phyloP scores from a whole-genome alignment of 2,888 invertebrate genomes.

The Pachydiplax longipennis region DNA sequence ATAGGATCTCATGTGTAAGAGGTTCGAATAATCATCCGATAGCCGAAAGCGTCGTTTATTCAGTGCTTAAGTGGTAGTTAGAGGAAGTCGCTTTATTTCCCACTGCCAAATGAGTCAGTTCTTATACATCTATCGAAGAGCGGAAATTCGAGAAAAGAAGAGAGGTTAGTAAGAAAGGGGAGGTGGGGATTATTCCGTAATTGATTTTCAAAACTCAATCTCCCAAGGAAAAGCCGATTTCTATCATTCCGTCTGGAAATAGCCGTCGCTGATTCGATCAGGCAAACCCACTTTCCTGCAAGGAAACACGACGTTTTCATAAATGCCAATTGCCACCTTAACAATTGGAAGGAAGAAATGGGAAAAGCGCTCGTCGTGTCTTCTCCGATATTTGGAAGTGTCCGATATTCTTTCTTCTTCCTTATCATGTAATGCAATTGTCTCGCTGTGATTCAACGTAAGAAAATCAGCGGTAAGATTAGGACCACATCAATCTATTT shows the following conservation, averaged over 20 bases:
- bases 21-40: no score
- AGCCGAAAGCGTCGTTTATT: no score
- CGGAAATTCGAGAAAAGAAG: neutral
- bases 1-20: no score
- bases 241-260: neutral
- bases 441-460: no score
- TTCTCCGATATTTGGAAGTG: no score
- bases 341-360: neutral
- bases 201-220: neutral
- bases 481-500: no score
- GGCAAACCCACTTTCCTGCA: neutral
- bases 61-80: no score
- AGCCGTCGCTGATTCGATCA: neutral
- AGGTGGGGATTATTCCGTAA: neutral
- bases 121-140: neutral
- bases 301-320: neutral
- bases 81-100: no score
- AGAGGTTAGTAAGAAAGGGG: neutral
- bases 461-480: no score
- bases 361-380: neutral
- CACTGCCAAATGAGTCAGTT: neutral
- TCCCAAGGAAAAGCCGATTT: neutral
- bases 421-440: no score
- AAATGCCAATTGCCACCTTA: neutral
- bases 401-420: no score